Percentiles rank a stretch among this genome's conserved stretches.
phyloP scores from a whole-genome alignment of 2,888 invertebrate species.

The Tenthredo mesomela region DNA sequence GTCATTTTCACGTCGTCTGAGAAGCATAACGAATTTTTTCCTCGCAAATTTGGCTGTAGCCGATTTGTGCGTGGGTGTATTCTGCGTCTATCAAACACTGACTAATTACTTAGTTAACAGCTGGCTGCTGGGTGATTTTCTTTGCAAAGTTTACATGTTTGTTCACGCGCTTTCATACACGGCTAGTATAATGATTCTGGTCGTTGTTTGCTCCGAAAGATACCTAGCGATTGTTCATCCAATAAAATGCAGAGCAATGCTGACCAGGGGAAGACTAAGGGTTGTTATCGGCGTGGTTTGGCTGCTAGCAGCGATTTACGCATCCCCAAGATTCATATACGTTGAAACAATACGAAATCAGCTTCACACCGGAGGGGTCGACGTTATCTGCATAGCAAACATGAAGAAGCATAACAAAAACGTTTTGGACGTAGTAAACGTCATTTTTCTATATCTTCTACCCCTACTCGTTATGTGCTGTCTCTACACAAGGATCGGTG shows the following conservation, averaged over 20 bases:
- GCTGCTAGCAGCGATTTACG: constrained; percentile 90
- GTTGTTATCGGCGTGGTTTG: constrained; percentile 90
- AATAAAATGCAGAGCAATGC: constrained; percentile 90
- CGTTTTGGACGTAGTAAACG: constrained; percentile 89
- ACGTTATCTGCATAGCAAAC: constrained; percentile 88
- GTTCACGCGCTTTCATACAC: constrained; percentile 94
- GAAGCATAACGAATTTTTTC: constrained; percentile 95
- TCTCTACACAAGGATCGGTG: constrained; percentile 89
- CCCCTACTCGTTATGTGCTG: constrained; percentile 87
- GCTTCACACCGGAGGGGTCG: constrained; percentile 81
- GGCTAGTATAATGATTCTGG: constrained; percentile 93
- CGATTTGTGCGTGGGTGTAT: constrained; percentile 94
- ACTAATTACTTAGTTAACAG: constrained; percentile 89
- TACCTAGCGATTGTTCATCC: constrained; percentile 93
- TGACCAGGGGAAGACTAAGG: constrained; percentile 87
- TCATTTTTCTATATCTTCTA: constrained; percentile 89
- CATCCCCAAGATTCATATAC: constrained; percentile 91
- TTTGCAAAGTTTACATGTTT: constrained; percentile 96
- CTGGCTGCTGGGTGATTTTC: constrained; percentile 90
- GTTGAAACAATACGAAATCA: constrained; percentile 87
- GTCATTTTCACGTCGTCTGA: constrained; percentile 88
- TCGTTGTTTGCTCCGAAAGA: constrained; percentile 92
- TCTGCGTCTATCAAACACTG: constrained; percentile 94
- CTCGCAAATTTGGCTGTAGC: constrained; percentile 94
- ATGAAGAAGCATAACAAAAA: constrained; percentile 89